Percentiles rank a stretch among this genome's conserved stretches.
Evolutionary conservation across 2,888 invertebrate species (phyloP).

Genomic region (Pedicia rivosa): DNA sequence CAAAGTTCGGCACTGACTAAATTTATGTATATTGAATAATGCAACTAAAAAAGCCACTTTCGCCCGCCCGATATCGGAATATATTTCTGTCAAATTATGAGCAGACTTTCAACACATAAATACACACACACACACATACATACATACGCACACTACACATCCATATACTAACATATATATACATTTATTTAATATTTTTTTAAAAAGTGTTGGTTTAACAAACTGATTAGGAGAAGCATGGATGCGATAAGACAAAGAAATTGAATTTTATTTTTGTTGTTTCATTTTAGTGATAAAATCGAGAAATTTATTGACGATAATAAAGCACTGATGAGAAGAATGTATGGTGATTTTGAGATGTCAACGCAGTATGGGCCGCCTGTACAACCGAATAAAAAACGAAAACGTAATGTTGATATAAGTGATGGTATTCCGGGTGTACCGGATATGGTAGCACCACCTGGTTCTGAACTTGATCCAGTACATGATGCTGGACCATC

Average conservation of each 20-base stretch:
- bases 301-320: slow-evolving; percentile 88
- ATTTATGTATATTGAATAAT: no score
- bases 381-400: slow-evolving; percentile 24
- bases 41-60: no score
- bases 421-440: slow-evolving; percentile 33
- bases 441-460: slow-evolving; percentile 37
- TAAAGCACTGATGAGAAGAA: slow-evolving; percentile 80
- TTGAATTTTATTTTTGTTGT: slow-evolving; percentile 7
- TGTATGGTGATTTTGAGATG: slow-evolving; percentile 82
- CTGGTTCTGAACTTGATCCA: slow-evolving; percentile 30
- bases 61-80: no score
- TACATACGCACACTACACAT: no score
- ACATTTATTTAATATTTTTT: no score
- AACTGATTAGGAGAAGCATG: no score
- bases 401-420: slow-evolving; percentile 28
- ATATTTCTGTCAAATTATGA: no score
- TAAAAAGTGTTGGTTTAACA: no score
- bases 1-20: no score
- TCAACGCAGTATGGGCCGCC: slow-evolving; percentile 37
- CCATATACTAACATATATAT: no score
- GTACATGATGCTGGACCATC: slow-evolving; percentile 21
- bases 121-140: no score
- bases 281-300: slow-evolving; percentile 61
- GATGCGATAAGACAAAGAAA: background rate
- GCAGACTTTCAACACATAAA: no score